These are phyloP conservation scores for Phragmatobia fuliginosa DNA, from an alignment of 2,888 invertebrate genomes.

Conservation along the genomic window DNA sequence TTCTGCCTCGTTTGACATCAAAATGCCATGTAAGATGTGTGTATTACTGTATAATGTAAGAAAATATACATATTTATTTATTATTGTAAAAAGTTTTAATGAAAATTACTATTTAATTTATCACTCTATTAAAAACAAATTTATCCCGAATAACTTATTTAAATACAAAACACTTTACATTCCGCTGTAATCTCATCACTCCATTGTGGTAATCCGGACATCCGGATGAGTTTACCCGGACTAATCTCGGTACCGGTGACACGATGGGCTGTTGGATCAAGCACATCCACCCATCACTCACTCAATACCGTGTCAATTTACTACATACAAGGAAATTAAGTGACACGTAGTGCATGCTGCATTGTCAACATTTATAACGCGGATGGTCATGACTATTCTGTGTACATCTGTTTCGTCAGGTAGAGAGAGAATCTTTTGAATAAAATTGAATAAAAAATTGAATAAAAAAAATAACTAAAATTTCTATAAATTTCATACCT, in stretches of 20 bases:
- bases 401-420: too few species aligned
- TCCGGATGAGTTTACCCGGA: slow-evolving; percentile 24
- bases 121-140: too few species aligned
- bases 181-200: slow-evolving; percentile 36
- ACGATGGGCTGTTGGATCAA: slow-evolving; percentile 36
- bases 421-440: too few species aligned
- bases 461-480: too few species aligned
- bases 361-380: background rate
- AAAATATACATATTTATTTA: too few species aligned
- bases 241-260: slow-evolving; percentile 34
- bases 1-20: too few species aligned
- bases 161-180: slow-evolving; percentile 7
- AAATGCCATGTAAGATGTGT: too few species aligned
- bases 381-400: too few species aligned
- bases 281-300: slow-evolving; percentile 23
- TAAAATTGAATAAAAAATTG: too few species aligned
- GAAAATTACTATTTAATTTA: background rate
- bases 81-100: background rate
- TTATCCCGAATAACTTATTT: background rate
- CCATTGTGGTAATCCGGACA: slow-evolving; percentile 21
- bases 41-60: too few species aligned
- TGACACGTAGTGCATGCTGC: background rate
- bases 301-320: slow-evolving; percentile 24
- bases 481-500: too few species aligned
- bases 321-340: background rate